Evolutionary conservation across 2,797 vertebrate species (phyloP).

Genomic region (Rhadinocentrus ornatus): DNA sequence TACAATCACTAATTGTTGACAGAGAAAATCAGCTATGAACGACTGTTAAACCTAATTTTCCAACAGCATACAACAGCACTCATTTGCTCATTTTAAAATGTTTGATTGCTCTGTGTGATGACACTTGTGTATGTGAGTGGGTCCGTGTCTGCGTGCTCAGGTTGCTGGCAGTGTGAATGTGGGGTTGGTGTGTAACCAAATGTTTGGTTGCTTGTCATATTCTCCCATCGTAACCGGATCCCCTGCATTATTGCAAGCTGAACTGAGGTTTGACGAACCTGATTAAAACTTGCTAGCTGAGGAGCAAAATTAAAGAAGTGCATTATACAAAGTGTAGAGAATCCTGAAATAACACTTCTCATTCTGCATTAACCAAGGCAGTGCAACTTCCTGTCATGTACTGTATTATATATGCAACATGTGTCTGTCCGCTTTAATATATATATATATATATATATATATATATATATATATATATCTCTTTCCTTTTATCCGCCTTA

Average conservation of each 20-base stretch:
- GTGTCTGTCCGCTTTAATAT: slow-evolving; percentile 86
- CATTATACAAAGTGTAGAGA: slow-evolving; percentile 85
- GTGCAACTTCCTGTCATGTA: slow-evolving; percentile 91
- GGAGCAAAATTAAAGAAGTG: slow-evolving; percentile 85
- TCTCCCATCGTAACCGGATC: slow-evolving; percentile 78
- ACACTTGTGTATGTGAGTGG: slow-evolving; percentile 47
- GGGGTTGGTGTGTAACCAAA: slow-evolving; percentile 73
- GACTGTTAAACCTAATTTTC: slow-evolving; percentile 86
- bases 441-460: slow-evolving; percentile 55
- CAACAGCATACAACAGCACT: slow-evolving; percentile 71
- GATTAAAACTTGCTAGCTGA: slow-evolving; percentile 96
- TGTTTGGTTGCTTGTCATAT: slow-evolving; percentile 69
- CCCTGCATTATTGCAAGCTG: slow-evolving; percentile 83
- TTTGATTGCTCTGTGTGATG: slow-evolving; percentile 57
- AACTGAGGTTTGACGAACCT: slow-evolving; percentile 87
- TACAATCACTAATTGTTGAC: slow-evolving; percentile 88
- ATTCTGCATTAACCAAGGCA: slow-evolving; percentile 89
- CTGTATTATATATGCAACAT: slow-evolving; percentile 94
- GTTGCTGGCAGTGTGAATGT: slow-evolving; percentile 12
- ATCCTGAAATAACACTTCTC: slow-evolving; percentile 85
- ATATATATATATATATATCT: too few species aligned
- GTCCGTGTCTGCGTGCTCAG: slow-evolving; percentile 39
- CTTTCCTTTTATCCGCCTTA: too few species aligned
- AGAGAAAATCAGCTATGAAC: slow-evolving; percentile 83
- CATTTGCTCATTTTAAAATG: slow-evolving; percentile 63